These are phyloP conservation scores for Dryobates pubescens DNA, from an alignment of 2,797 vertebrate genomes.

Conservation along the genomic window DNA sequence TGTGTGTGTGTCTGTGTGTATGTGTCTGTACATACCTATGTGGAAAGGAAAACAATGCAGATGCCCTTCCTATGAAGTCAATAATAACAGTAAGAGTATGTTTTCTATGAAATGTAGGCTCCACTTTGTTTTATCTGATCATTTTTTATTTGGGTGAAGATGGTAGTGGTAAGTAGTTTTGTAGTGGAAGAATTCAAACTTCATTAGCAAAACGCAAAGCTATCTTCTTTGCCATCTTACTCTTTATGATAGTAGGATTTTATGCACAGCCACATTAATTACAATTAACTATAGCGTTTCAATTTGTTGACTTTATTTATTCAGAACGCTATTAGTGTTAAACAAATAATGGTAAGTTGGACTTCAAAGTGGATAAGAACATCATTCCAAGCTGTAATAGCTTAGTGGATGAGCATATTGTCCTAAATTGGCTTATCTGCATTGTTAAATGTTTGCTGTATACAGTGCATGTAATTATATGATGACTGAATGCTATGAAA, in stretches of 20 bases:
- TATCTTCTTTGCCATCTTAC: constrained; percentile 33
- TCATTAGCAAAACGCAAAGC: constrained; percentile 27
- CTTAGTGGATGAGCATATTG: constrained; percentile 52
- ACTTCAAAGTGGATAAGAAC: constrained; percentile 59
- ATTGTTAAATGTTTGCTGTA: constrained; percentile 26
- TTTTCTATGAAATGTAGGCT: not conserved
- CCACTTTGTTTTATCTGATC: not conserved
- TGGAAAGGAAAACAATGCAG: not conserved
- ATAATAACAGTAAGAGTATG: not conserved
- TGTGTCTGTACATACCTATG: not conserved
- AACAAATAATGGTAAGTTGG: constrained; percentile 64
- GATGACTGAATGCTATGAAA: constrained; percentile 43
- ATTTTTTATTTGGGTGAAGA: not conserved
- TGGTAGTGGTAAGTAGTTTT: not conserved
- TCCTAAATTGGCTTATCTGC: constrained; percentile 62
- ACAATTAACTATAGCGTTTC: constrained; percentile 49
- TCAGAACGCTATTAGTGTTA: constrained; percentile 46
- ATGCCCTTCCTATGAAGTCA: not conserved
- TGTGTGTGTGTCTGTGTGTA: not conserved
- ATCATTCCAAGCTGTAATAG: constrained; percentile 51
- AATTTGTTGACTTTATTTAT: constrained; percentile 59
- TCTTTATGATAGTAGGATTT: constrained; percentile 33
- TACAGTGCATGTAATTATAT: not conserved
- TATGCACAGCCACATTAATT: constrained; percentile 48
- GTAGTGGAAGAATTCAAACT: not conserved